These are phyloP conservation scores for Dichetophora obliterata DNA, from an alignment of 2,888 invertebrate genomes.

Conservation along the genomic window DNA sequence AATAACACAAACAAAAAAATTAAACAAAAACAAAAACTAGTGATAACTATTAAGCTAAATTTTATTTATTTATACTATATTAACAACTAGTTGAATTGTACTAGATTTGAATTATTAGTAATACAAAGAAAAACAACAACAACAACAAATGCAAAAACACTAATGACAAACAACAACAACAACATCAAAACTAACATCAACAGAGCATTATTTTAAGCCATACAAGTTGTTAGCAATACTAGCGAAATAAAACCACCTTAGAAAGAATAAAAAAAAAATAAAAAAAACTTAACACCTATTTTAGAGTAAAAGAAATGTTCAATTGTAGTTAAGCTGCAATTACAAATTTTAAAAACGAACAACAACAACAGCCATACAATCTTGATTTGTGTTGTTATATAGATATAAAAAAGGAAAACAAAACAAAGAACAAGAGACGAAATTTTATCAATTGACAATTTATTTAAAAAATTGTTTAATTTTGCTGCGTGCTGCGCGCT, in stretches of 20 bases:
- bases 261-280: background rate
- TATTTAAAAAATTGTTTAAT: constrained; percentile 4
- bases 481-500: constrained; percentile 26
- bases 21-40: constrained; percentile 3
- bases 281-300: background rate
- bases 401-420: background rate
- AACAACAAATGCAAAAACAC: background rate
- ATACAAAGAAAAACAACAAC: no score
- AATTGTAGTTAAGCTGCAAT: background rate
- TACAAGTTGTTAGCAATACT: background rate
- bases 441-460: constrained; percentile 4
- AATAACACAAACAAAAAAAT: background rate
- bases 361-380: background rate
- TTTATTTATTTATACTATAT: background rate
- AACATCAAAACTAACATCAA: background rate
- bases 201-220: background rate
- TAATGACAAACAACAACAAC: background rate
- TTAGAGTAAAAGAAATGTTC: background rate
- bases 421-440: background rate
- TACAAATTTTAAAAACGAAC: background rate
- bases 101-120: background rate
- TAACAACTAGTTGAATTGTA: constrained; percentile 7
- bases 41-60: constrained; percentile 22
- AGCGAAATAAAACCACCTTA: constrained; percentile 11
- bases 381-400: background rate